Percentiles rank a stretch among this genome's conserved stretches.
These are phyloP conservation scores for Rana temporaria DNA, from an alignment of 2,113 vertebrate genomes.

Conservation along the genomic window DNA sequence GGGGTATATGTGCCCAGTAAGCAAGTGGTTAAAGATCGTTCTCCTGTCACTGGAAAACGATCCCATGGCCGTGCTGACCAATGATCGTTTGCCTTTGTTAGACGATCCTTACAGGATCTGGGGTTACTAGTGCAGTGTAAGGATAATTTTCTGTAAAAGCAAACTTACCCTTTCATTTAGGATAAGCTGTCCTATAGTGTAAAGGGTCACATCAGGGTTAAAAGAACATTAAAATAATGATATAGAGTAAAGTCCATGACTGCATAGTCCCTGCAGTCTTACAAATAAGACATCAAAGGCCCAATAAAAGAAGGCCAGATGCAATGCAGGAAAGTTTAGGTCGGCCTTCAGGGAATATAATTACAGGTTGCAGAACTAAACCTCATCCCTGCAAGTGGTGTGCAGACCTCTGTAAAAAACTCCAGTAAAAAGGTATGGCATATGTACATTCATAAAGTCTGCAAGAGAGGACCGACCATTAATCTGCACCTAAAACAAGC, in stretches of 20 bases:
- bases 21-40: no score
- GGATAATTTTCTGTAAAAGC: no score
- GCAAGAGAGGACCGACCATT: background rate
- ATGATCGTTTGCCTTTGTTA: no score
- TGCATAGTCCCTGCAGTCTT: background rate
- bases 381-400: background rate
- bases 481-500: background rate
- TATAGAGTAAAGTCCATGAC: no score
- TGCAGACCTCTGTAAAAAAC: conserved; percentile 18
- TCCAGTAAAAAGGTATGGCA: background rate
- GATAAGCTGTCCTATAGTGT: background rate
- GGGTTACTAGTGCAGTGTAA: no score
- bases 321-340: conserved; percentile 5
- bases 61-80: no score
- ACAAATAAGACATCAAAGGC: conserved; percentile 47
- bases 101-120: no score
- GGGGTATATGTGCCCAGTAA: no score
- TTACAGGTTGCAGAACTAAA: conserved; percentile 21
- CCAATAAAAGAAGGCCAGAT: conserved; percentile 32
- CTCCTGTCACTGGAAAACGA: no score
- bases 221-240: background rate
- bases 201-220: background rate
- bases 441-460: background rate
- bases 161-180: no score
- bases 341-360: conserved; percentile 5